phyloP scores from a whole-genome alignment of 2,888 invertebrate genomes.

The Sepioteuthis lessoniana region DNA sequence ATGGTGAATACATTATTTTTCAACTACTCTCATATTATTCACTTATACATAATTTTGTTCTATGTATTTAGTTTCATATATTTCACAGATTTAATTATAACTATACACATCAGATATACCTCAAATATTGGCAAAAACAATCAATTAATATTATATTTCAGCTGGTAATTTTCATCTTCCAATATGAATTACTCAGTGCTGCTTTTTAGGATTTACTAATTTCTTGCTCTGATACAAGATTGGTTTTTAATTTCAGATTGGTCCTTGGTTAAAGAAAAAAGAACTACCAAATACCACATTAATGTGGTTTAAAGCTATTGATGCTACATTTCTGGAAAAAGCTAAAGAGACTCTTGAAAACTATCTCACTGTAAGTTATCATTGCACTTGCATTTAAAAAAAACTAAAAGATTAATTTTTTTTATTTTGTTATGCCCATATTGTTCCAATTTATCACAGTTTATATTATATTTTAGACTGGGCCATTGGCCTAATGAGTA shows the following conservation, averaged over 20 bases:
- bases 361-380: conserved; percentile 84
- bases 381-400: neutral
- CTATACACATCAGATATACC: no score
- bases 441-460: neutral
- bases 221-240: neutral
- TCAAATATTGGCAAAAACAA: no score
- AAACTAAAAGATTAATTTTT: neutral
- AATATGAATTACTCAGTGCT: no score
- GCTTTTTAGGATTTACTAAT: no score
- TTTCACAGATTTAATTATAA: neutral
- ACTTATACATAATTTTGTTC: neutral
- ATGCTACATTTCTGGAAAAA: conserved; percentile 86
- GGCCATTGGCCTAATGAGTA: no score
- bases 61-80: neutral
- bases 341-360: conserved; percentile 88
- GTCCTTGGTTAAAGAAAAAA: conserved; percentile 85
- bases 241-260: conserved; percentile 78
- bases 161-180: no score
- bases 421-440: neutral
- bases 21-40: neutral
- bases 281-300: conserved; percentile 87
- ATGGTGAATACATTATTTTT: neutral
- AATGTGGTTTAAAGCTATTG: conserved; percentile 85
- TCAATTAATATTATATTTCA: no score
- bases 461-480: no score